These are phyloP conservation scores for Hypomecis punctinalis DNA, from an alignment of 2,888 invertebrate genomes.

Conservation along the genomic window DNA sequence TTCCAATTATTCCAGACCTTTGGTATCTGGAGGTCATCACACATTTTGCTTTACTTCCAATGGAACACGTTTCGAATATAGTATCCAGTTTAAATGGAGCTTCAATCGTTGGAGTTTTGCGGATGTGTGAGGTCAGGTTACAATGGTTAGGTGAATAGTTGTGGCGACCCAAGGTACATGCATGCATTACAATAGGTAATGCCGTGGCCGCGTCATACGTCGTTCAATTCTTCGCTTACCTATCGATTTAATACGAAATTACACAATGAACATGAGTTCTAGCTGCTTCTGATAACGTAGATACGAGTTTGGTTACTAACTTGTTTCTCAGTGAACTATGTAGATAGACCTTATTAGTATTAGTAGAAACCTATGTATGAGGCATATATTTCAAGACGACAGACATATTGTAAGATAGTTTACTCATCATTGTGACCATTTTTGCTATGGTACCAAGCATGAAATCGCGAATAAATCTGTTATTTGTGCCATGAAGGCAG, in stretches of 20 bases:
- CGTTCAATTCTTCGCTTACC: constrained; percentile 57
- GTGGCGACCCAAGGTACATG: constrained; percentile 70
- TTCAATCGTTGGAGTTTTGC: constrained; percentile 37
- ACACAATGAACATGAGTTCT: constrained; percentile 37
- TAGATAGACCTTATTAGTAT: too few species aligned
- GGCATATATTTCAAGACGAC: too few species aligned
- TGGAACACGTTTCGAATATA: constrained; percentile 51
- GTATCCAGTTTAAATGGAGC: constrained; percentile 56
- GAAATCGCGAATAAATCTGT: too few species aligned
- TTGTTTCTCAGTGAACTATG: background rate
- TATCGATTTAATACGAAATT: constrained; percentile 50
- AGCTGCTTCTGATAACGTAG: constrained; percentile 13
- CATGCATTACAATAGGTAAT: constrained; percentile 82
- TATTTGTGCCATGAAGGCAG: too few species aligned
- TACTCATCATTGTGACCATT: too few species aligned
- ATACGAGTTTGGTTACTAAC: background rate
- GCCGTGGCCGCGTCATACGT: constrained; percentile 61
- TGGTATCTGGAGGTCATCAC: constrained; percentile 71
- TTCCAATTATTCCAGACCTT: constrained; percentile 57
- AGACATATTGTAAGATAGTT: too few species aligned
- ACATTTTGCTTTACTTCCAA: constrained; percentile 59
- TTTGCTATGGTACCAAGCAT: too few species aligned
- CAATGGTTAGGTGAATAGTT: constrained; percentile 57
- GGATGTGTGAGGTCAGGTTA: constrained; percentile 53
- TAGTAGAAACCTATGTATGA: too few species aligned